Evolutionary conservation across 2,888 invertebrate species (phyloP), one percentile per base, ranked within the genome.

Genomic region (Torymus texanus): DNA sequence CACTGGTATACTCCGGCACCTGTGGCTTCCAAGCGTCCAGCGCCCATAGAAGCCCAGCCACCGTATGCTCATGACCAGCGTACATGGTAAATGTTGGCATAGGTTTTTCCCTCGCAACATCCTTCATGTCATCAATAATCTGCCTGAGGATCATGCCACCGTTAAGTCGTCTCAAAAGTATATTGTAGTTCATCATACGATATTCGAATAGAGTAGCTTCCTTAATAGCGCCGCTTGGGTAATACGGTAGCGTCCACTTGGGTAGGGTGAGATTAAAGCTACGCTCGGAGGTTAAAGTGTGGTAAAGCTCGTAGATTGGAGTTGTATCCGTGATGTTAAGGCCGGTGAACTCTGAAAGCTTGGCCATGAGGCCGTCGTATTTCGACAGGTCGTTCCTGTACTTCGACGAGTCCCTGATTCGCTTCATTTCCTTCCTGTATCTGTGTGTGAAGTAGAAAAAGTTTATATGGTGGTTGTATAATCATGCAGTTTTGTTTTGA

Each of bases 211-310:
- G 87, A 0, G 92, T 92, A 10, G 91, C 88, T 53, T 92, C 91
- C 88, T 89, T 90, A 21, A 93, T 87, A 88, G 90, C 91, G 87
- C 92, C 91, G 75, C 92, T 90, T 0, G 89, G 87, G 76, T 88
- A 88, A 1, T 92, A 91, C 62, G 91, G 91, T 82, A 91, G 91
- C 5, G 92, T 91, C 93, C 93, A 93, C 86, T 91, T 90, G 13
- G 93, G 93, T 85, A 92, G 91, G 1, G 91, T 87, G 80, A 92
- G 90, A 88, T 92, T 91, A 81, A 92, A 92, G 74, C 92, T 91
- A 61, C 90, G 90, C 91, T 92, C 86, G 2, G 90, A 88, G 79
- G 85, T 86, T n/a, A 91, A 81, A 13, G 88, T 82, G 50, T 85
- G 83, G 78, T 85, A 85, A 1, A 87, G 67, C 67, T 84, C 76